A percentile compares a stretch with the other conserved stretches of the same genome.
Evolutionary conservation across 1,140 invertebrate genomes (phyloP).

Genomic region (Papilio aristodemus): DNA sequence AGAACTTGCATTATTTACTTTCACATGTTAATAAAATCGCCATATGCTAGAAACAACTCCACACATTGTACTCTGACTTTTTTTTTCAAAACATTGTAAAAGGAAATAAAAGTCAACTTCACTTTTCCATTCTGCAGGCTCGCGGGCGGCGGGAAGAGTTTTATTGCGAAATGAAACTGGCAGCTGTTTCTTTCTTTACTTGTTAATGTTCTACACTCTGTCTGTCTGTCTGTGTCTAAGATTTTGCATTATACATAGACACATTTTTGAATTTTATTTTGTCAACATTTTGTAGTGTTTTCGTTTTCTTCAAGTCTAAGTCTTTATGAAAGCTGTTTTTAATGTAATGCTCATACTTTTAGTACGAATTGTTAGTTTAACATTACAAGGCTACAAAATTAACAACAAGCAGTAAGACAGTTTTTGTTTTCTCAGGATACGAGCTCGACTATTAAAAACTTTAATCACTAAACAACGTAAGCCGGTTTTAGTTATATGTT

Average conservation of each 20-base stretch:
- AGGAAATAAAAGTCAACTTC: constrained; percentile 12
- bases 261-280: not conserved
- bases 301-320: not conserved
- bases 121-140: constrained; percentile 4
- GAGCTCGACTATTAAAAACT: not conserved
- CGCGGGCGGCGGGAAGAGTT: not conserved
- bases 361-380: not conserved
- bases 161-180: constrained; percentile 15
- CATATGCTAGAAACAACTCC: not conserved
- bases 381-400: no score
- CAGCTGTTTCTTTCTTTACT: constrained; percentile 17
- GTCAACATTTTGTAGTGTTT: not conserved
- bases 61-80: not conserved
- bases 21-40: not conserved
- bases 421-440: no score
- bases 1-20: not conserved
- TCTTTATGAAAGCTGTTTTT: not conserved
- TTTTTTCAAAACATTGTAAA: constrained; percentile 9
- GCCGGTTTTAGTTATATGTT: no score
- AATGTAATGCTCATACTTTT: not conserved
- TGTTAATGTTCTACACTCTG: not conserved
- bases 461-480: not conserved
- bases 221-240: constrained; percentile 4
- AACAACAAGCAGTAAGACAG: no score
- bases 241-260: not conserved